Evolutionary conservation across 2,113 vertebrate species (phyloP).

Genomic region (Lasiurus borealis): DNA sequence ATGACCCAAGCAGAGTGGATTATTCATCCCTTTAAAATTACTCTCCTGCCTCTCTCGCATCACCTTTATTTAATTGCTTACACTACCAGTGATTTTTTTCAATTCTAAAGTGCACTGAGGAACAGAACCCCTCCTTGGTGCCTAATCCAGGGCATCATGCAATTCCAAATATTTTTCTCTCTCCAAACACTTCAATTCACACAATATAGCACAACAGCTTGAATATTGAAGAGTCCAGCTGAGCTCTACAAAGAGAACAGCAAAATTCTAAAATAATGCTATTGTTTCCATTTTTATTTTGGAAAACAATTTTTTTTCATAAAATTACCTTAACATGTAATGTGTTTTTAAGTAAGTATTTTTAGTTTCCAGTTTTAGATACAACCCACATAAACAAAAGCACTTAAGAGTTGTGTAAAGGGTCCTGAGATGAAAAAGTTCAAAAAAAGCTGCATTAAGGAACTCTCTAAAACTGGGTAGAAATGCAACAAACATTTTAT

Average conservation of each 20-base stretch:
- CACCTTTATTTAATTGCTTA: neutral
- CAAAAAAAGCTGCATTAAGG: neutral
- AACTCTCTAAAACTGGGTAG: neutral
- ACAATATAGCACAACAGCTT: neutral
- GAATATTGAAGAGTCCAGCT: neutral
- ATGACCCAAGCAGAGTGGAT: neutral
- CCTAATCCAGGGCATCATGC: neutral
- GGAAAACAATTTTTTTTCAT: neutral
- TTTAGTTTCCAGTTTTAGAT: constrained; percentile 19
- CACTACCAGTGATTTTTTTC: neutral
- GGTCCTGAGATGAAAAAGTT: neutral
- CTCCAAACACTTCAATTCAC: neutral
- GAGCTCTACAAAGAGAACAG: neutral
- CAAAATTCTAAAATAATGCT: neutral
- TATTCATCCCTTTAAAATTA: neutral
- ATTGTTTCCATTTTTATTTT: neutral
- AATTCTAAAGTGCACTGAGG: neutral
- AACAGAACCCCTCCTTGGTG: neutral
- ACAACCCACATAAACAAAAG: neutral
- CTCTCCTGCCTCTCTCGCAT: neutral
- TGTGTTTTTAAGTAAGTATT: neutral
- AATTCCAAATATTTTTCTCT: neutral
- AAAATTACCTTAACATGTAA: neutral
- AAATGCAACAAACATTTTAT: neutral
- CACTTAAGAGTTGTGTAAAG: neutral